phyloP scores from a whole-genome alignment of 92 coral and sea anemone genomes.

The Parazoanthus swiftii region DNA sequence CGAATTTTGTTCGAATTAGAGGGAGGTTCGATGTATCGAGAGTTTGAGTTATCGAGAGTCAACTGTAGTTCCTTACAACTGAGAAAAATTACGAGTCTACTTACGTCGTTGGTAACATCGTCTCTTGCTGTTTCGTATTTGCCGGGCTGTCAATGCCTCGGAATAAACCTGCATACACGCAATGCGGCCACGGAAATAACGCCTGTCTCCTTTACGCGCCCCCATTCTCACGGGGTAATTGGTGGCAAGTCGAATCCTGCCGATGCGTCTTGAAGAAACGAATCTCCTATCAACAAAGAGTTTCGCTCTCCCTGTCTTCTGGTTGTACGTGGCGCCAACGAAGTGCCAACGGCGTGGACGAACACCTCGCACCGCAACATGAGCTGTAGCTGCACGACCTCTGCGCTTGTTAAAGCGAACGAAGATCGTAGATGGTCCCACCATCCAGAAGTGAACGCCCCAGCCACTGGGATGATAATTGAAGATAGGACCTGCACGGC shows the following conservation, averaged over 20 bases:
- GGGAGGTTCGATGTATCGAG: neutral
- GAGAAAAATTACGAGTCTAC: neutral
- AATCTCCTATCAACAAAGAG: slow-evolving; percentile 62
- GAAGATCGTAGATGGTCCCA: slow-evolving; percentile 41
- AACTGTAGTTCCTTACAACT: neutral
- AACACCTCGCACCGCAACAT: slow-evolving; percentile 44
- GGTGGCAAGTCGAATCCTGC: slow-evolving; percentile 66
- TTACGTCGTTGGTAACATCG: slow-evolving; percentile 68
- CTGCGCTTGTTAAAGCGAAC: slow-evolving; percentile 63
- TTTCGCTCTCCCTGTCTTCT: slow-evolving; percentile 70
- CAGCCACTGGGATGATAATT: slow-evolving; percentile 62
- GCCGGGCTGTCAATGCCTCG: slow-evolving; percentile 61
- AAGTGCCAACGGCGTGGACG: slow-evolving; percentile 69
- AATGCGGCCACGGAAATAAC: slow-evolving; percentile 75
- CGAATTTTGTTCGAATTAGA: too few species aligned
- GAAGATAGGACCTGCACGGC: slow-evolving; percentile 71
- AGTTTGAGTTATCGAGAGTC: neutral
- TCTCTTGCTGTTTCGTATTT: slow-evolving; percentile 61
- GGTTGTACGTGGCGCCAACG: slow-evolving; percentile 73
- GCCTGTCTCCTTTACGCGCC: slow-evolving; percentile 58
- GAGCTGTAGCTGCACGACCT: slow-evolving; percentile 52
- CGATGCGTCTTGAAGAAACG: slow-evolving; percentile 59
- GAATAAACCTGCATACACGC: slow-evolving; percentile 80
- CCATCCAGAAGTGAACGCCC: slow-evolving; percentile 88
- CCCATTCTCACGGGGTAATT: slow-evolving; percentile 76